A percentile compares a stretch with the other conserved stretches of the same genome.
These are phyloP conservation scores for Danaus plexippus DNA, from an alignment of 1,140 invertebrate species.

Conservation along the genomic window DNA sequence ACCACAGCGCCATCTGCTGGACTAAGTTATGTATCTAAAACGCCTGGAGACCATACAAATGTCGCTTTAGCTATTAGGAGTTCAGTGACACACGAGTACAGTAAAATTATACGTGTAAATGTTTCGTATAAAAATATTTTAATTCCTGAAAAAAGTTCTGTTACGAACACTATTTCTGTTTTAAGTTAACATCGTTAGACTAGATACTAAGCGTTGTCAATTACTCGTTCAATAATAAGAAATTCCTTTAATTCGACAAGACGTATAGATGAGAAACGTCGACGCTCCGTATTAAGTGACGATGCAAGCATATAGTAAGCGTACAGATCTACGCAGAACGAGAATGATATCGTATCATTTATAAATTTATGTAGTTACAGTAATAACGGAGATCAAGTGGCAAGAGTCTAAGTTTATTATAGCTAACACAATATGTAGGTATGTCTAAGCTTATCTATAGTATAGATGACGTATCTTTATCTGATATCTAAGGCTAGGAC, in stretches of 20 bases:
- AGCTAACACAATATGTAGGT: neutral
- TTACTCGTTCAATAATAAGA: conserved; percentile 2
- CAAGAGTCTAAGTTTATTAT: too few relatives aligned
- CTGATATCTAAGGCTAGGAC: conserved; percentile 1
- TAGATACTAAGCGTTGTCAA: neutral
- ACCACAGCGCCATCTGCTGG: too few relatives aligned
- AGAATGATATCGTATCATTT: neutral
- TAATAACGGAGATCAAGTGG: too few relatives aligned
- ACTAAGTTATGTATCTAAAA: too few relatives aligned
- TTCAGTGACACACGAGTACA: too few relatives aligned
- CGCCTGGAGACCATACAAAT: too few relatives aligned
- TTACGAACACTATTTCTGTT: neutral
- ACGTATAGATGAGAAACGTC: too few relatives aligned
- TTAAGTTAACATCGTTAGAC: neutral
- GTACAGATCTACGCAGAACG: neutral
- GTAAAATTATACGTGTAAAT: too few relatives aligned
- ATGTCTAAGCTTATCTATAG: neutral
- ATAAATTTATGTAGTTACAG: neutral
- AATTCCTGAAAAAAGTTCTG: too few relatives aligned
- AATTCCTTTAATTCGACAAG: neutral
- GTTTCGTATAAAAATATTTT: too few relatives aligned
- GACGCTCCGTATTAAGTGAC: neutral
- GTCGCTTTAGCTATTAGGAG: too few relatives aligned
- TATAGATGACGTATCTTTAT: neutral
- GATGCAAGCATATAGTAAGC: conserved; percentile 2